Conservation (phyloP, 2,113 vertebrate genomes). For the Vulpes vulpes region DNA sequence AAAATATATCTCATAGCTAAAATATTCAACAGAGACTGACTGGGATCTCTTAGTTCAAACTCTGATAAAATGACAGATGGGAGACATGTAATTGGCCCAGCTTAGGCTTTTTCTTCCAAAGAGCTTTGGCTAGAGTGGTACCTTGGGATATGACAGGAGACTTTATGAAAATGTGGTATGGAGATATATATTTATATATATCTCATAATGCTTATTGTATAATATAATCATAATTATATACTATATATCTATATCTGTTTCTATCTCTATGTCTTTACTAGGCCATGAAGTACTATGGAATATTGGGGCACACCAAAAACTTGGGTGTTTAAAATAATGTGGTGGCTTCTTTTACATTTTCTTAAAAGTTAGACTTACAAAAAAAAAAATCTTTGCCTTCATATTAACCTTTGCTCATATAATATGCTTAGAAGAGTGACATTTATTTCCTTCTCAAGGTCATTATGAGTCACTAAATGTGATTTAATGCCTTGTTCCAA, state of each 20-base stretch:
- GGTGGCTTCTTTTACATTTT: not conserved
- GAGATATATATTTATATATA: not conserved
- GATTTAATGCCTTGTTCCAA: slow-evolving; percentile 15
- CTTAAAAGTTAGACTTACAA: not conserved
- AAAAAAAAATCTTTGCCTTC: not conserved
- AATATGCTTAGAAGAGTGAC: not conserved
- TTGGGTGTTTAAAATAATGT: not conserved
- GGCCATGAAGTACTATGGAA: not conserved
- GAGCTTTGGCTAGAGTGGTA: not conserved
- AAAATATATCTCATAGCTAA: slow-evolving; percentile 7
- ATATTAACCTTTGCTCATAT: slow-evolving; percentile 20
- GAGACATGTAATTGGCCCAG: not conserved
- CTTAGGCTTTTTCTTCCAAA: not conserved
- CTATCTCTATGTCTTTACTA: not conserved
- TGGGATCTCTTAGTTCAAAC: not conserved
- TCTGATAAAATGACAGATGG: not conserved
- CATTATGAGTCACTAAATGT: not conserved
- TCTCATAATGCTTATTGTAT: too few species aligned
- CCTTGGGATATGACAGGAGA: not conserved
- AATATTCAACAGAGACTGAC: not conserved
- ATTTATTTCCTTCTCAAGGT: slow-evolving; percentile 41
- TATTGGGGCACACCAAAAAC: not conserved
- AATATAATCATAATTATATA: not conserved
- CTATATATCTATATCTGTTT: not conserved
- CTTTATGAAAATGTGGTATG: not conserved